A percentile compares a stretch with the other conserved stretches of the same genome.
Conservation (phyloP, 2,113 vertebrate genomes). For the Grallaria varia region DNA sequence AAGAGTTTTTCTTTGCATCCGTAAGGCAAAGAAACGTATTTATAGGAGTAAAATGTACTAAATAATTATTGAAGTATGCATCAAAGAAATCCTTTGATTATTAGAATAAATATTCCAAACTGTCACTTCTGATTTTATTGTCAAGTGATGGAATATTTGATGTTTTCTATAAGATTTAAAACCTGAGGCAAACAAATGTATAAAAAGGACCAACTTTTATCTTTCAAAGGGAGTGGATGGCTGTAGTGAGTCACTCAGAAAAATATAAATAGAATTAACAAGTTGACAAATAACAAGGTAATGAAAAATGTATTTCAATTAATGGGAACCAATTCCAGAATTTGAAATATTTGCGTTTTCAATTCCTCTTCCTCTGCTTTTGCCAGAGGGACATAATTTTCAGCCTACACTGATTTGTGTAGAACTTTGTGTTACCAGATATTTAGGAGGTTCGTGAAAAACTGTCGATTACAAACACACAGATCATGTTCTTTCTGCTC, state of each 20-base stretch:
- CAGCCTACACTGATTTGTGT: neutral
- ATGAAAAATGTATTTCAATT: neutral
- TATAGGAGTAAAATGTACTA: conserved; percentile 23
- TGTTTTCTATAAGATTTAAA: conserved; percentile 24
- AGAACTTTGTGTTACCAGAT: neutral
- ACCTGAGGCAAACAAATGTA: conserved; percentile 1
- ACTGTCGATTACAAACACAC: neutral
- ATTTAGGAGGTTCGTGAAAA: neutral
- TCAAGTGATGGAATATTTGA: conserved; percentile 28
- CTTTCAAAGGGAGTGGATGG: neutral
- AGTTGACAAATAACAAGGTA: neutral
- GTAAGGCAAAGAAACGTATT: conserved; percentile 28
- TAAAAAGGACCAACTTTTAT: neutral
- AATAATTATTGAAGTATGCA: conserved; percentile 50
- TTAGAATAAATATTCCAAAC: conserved; percentile 35
- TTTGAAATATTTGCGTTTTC: neutral
- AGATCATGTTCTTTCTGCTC: neutral
- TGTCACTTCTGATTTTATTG: conserved; percentile 17
- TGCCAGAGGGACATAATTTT: neutral
- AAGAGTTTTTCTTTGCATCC: conserved; percentile 24
- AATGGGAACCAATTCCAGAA: neutral
- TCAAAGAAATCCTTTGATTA: conserved; percentile 46
- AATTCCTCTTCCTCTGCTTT: neutral
- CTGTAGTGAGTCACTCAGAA: neutral
- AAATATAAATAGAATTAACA: neutral